These are phyloP conservation scores for Ennomos quercinarius DNA, from an alignment of 2,888 invertebrate species.

Conservation along the genomic window DNA sequence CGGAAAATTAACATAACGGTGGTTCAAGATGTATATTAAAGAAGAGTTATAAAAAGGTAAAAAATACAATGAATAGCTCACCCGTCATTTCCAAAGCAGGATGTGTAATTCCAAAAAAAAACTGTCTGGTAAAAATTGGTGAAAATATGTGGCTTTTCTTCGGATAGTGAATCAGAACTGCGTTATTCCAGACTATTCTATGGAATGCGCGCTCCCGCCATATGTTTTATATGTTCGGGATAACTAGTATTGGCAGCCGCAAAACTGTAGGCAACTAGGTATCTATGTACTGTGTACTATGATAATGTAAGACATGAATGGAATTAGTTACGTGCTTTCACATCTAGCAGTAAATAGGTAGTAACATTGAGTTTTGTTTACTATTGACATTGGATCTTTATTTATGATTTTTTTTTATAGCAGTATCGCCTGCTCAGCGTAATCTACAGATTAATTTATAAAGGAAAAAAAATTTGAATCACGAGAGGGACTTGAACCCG, in stretches of 20 bases:
- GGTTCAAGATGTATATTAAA: conserved; percentile 3
- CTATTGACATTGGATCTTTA: not conserved
- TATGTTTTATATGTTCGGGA: conserved; percentile 69
- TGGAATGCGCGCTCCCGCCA: conserved; percentile 68
- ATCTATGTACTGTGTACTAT: conserved; percentile 16
- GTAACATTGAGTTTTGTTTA: too few relatives aligned
- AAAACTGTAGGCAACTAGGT: conserved; percentile 8
- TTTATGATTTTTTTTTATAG: too few relatives aligned
- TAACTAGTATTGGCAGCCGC: conserved; percentile 60
- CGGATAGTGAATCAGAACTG: conserved; percentile 63
- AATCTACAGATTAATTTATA: too few relatives aligned
- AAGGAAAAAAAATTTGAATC: too few relatives aligned
- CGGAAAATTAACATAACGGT: conserved; percentile 41
- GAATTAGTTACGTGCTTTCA: conserved; percentile 3
- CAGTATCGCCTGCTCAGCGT: too few relatives aligned
- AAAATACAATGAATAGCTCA: not conserved
- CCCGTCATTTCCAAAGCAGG: conserved; percentile 29
- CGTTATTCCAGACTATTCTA: conserved; percentile 69
- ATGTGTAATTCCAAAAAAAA: conserved; percentile 8
- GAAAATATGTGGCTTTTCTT: conserved; percentile 45
- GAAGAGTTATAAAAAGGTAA: not conserved
- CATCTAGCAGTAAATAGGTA: not conserved
- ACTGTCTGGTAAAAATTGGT: conserved; percentile 9
- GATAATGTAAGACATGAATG: conserved; percentile 7
- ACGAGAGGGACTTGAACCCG: too few relatives aligned